phyloP scores from a whole-genome alignment of 2,797 vertebrate genomes.

The Eremophila alpestris region DNA sequence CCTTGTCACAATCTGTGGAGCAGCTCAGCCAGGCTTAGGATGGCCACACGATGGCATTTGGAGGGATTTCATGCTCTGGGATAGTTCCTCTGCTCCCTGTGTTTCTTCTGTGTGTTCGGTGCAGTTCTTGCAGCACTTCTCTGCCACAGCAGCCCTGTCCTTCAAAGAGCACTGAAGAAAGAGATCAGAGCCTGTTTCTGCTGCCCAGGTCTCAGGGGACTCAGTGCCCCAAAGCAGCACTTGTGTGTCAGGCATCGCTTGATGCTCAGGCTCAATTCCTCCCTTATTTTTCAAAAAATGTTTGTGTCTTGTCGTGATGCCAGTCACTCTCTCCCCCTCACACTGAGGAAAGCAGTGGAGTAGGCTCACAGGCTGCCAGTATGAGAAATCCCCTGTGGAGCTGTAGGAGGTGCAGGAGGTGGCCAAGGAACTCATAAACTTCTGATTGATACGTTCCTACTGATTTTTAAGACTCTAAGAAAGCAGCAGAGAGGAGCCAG shows the following conservation, averaged over 20 bases:
- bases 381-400: background rate
- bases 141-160: background rate
- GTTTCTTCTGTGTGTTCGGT: background rate
- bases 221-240: accelerated
- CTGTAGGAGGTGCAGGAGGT: background rate
- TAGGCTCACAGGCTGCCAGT: background rate
- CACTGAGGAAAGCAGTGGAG: background rate
- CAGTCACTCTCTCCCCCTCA: accelerated
- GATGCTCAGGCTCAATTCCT: background rate
- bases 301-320: background rate
- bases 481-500: background rate
- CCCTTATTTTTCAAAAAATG: background rate
- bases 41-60: background rate
- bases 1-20: background rate
- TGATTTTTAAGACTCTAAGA: background rate
- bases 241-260: background rate
- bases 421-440: background rate
- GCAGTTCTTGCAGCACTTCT: background rate
- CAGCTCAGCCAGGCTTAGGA: background rate
- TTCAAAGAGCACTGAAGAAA: background rate
- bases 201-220: background rate
- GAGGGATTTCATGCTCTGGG: background rate
- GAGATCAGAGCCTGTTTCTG: background rate
- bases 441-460: background rate
- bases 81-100: background rate